Percentiles rank a stretch among this genome's conserved stretches.
phyloP scores from a whole-genome alignment of 2,797 vertebrate genomes.

The Gallinago stenura region DNA sequence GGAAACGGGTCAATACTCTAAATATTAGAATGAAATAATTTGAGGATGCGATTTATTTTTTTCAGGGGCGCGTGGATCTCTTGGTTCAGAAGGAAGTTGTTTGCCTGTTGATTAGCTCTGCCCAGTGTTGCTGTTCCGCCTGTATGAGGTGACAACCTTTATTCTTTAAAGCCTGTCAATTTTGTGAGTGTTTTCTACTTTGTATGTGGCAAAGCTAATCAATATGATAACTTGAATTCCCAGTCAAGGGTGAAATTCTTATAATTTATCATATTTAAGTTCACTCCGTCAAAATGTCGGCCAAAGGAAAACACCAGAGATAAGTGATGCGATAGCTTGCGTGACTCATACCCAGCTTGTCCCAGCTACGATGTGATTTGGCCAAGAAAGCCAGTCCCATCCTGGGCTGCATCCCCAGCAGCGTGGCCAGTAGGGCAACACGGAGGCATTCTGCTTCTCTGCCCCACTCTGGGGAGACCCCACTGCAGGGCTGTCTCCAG shows the following conservation, averaged over 20 bases:
- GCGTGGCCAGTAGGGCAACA: not conserved
- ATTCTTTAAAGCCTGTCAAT: not conserved
- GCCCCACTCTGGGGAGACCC: not conserved
- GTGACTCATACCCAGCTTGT: rapidly evolving
- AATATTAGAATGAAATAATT: not conserved
- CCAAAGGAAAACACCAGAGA: not conserved
- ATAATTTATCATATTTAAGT: not conserved
- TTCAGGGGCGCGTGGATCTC: rapidly evolving
- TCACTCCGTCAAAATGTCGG: not conserved
- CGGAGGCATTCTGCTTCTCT: too few species aligned
- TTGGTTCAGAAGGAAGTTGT: not conserved
- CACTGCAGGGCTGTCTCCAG: not conserved
- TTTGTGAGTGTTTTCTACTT: not conserved
- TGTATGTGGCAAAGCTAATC: too few species aligned
- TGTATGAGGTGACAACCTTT: not conserved
- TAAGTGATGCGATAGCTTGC: rapidly evolving
- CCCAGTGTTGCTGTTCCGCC: not conserved
- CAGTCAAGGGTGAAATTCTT: not conserved
- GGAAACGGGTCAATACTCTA: not conserved
- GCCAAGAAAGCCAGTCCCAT: not conserved
- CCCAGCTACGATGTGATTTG: not conserved
- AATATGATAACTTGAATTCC: too few species aligned
- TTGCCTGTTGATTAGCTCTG: not conserved
- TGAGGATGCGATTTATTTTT: not conserved
- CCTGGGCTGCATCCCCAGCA: not conserved